Conservation (phyloP, 1,140 invertebrate species). For the Cheumatopsyche charites region DNA sequence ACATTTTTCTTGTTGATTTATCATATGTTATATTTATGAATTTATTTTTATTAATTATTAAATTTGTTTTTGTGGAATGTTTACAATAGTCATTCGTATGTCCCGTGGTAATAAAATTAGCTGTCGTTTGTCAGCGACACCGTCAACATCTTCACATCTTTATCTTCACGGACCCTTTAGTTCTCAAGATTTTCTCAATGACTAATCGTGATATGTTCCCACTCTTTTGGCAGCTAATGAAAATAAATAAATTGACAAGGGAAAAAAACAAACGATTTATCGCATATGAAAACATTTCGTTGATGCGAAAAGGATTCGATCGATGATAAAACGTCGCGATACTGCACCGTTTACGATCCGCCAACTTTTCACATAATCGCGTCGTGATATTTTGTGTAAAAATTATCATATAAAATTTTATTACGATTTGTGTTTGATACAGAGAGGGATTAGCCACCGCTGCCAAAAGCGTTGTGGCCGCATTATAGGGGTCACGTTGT, state of each 20-base stretch:
- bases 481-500: constrained; percentile 24
- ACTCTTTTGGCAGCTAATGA: background rate
- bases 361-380: no score
- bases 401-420: no score
- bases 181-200: constrained; percentile 22
- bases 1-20: background rate
- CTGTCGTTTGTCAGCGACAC: constrained; percentile 36
- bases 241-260: no score
- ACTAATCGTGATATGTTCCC: constrained; percentile 15
- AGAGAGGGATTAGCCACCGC: background rate
- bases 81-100: constrained; percentile 22
- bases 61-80: constrained; percentile 10
- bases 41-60: constrained; percentile 4
- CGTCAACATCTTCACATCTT: constrained; percentile 31
- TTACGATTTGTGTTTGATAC: background rate
- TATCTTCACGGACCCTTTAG: constrained; percentile 30
- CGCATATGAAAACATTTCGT: background rate
- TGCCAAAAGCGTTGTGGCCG: constrained; percentile 18
- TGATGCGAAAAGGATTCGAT: background rate
- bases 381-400: no score
- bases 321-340: no score
- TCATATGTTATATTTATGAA: background rate
- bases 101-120: constrained; percentile 30
- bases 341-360: no score
- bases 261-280: no score